A percentile compares a stretch with the other conserved stretches of the same genome.
Evolutionary conservation across 2,797 vertebrate species (phyloP).

Genomic region (Margarornis squamiger): DNA sequence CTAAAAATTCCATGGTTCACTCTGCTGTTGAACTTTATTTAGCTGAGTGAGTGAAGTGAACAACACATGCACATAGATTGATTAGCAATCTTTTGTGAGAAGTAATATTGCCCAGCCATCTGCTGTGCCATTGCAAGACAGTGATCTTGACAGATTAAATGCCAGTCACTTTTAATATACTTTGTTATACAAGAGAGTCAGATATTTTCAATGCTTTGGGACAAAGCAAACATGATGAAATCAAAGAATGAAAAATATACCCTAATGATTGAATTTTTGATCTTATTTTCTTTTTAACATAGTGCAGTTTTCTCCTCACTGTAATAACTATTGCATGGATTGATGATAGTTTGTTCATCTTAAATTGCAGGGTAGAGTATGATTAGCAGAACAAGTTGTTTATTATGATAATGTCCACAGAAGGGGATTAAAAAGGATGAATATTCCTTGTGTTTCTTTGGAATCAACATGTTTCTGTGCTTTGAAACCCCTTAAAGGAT

Average conservation of each 20-base stretch:
- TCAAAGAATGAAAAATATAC: neutral
- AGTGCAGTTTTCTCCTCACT: neutral
- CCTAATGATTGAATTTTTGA: neutral
- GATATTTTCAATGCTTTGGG: neutral
- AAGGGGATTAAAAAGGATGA: neutral
- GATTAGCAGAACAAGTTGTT: neutral
- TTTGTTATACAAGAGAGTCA: neutral
- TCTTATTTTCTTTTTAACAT: neutral
- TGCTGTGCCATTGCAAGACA: slow-evolving; percentile 31
- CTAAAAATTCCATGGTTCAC: neutral
- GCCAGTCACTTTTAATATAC: neutral
- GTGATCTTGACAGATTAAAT: slow-evolving; percentile 47
- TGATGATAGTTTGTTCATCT: neutral
- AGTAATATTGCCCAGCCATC: slow-evolving; percentile 50
- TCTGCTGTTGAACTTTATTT: slow-evolving; percentile 46
- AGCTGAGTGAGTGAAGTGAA: slow-evolving; percentile 38
- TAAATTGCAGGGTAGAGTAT: neutral
- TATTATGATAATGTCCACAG: neutral
- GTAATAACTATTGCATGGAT: neutral
- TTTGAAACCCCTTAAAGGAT: neutral
- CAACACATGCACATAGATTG: slow-evolving; percentile 16
- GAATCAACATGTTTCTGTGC: neutral
- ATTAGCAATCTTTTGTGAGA: slow-evolving; percentile 54
- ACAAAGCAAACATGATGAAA: neutral
- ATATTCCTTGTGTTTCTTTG: neutral